A percentile compares a stretch with the other conserved stretches of the same genome.
Conservation (phyloP, 2,797 vertebrate genomes). For the Gallinago solitaria region DNA sequence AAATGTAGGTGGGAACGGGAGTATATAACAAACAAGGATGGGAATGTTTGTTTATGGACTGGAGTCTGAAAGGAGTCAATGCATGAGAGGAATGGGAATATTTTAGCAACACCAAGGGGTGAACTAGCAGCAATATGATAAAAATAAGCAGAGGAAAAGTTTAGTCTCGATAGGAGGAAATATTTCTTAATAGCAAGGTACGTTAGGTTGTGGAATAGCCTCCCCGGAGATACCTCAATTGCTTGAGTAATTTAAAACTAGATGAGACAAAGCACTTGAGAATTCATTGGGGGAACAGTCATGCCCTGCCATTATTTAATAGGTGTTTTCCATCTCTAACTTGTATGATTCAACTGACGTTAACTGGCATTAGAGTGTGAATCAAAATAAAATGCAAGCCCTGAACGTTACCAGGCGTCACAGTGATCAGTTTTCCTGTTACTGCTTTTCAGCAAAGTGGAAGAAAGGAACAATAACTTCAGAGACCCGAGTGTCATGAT, state of each 20-base stretch:
- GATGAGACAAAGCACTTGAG: constrained; percentile 32
- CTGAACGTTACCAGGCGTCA: neutral
- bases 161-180: constrained; percentile 23
- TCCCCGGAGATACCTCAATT: constrained; percentile 25
- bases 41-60: neutral
- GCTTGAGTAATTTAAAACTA: constrained; percentile 41
- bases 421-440: neutral
- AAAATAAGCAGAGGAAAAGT: constrained; percentile 26
- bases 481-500: neutral
- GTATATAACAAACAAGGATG: neutral
- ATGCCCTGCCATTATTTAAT: constrained; percentile 38
- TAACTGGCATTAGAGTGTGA: neutral
- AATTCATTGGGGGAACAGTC: neutral
- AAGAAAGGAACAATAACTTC: constrained; percentile 15
- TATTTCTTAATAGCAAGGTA: constrained; percentile 36
- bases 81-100: neutral
- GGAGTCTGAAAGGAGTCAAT: neutral
- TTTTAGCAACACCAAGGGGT: neutral
- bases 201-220: neutral
- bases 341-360: neutral
- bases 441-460: neutral
- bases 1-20: neutral
- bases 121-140: neutral
- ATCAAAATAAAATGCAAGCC: constrained; percentile 26
- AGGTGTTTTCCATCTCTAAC: constrained; percentile 30